Percentiles rank a stretch among this genome's conserved stretches.
These are phyloP conservation scores for Parelbella ahira DNA, from an alignment of 2,888 invertebrate species.

Conservation along the genomic window DNA sequence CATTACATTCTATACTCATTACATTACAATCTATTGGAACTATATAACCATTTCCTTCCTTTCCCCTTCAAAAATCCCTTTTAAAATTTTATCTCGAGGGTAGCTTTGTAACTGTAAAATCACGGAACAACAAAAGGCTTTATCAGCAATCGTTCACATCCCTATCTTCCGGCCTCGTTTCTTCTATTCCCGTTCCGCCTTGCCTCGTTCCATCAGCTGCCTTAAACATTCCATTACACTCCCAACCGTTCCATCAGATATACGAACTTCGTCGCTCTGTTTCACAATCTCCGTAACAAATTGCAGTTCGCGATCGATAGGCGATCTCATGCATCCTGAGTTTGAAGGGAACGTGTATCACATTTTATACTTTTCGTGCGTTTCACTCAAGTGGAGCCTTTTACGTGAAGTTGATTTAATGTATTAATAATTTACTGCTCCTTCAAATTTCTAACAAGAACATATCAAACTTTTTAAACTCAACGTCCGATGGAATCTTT, in stretches of 20 bases:
- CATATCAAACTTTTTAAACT: too few species aligned
- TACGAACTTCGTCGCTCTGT: constrained; percentile 3
- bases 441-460: too few species aligned
- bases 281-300: constrained; percentile 17
- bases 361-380: not conserved
- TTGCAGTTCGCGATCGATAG: constrained; percentile 20
- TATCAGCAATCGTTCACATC: constrained; percentile 7
- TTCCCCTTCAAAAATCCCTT: not conserved
- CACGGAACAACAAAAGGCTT: constrained; percentile 3
- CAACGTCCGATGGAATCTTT: too few species aligned
- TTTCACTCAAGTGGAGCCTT: not conserved
- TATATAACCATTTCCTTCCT: too few species aligned
- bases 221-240: constrained; percentile 10
- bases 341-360: constrained; percentile 4
- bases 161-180: not conserved
- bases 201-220: not conserved
- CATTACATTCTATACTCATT: too few species aligned
- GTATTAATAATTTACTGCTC: too few species aligned
- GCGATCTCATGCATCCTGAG: constrained; percentile 10
- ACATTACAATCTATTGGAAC: too few species aligned
- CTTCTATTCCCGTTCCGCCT: not conserved
- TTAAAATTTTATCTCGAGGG: not conserved
- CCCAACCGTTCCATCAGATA: constrained; percentile 8
- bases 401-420: too few species aligned
- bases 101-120: not conserved